Evolutionary conservation across 2,113 vertebrate species (phyloP).

Genomic region (Cyanoliseus patagonus): DNA sequence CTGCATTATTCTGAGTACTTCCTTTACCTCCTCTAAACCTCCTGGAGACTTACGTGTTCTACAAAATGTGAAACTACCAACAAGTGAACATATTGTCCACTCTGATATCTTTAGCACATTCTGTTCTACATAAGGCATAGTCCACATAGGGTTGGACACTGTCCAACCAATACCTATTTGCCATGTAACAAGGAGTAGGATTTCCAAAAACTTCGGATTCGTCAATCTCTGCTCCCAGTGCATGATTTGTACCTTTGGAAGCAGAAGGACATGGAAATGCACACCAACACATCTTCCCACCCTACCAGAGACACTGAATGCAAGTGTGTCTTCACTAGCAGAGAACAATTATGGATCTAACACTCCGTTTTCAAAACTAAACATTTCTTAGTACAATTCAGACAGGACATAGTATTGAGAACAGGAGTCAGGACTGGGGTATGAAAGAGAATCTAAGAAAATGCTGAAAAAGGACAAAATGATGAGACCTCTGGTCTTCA

Average conservation of each 20-base stretch:
- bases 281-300: background rate
- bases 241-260: background rate
- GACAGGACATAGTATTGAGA: background rate
- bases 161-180: background rate
- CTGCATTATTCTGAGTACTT: background rate
- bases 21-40: background rate
- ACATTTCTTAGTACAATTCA: background rate
- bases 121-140: background rate
- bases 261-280: background rate
- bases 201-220: background rate
- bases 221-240: background rate
- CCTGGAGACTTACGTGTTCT: background rate
- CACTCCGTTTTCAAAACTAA: background rate
- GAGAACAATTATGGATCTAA: background rate
- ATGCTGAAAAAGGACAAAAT: background rate
- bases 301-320: background rate
- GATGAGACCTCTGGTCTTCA: background rate
- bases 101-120: background rate
- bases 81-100: background rate
- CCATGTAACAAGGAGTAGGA: accelerated
- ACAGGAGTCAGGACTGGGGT: background rate
- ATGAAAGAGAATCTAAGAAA: background rate
- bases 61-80: background rate
- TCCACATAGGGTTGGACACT: background rate
- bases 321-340: background rate